Evolutionary conservation across 2,797 vertebrate genomes (phyloP).

Genomic region (Phataginus tetradactyla): DNA sequence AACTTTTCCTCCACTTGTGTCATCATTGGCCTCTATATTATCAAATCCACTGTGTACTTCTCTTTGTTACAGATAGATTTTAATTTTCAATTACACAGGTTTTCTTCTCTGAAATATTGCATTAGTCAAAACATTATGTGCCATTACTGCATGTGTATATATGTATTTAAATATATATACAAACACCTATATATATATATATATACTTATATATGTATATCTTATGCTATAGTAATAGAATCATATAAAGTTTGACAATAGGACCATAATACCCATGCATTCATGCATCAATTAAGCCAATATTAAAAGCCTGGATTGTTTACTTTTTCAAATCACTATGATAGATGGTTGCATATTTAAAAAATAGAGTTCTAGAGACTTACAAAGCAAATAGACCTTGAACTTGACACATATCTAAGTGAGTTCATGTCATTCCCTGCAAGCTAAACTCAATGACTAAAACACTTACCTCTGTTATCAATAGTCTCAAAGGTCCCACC

Average conservation of each 20-base stretch:
- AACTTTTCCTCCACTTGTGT: not conserved
- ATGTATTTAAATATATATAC: rapidly evolving
- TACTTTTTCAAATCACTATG: not conserved
- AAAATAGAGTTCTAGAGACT: not conserved
- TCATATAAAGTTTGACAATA: not conserved
- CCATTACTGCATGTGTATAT: not conserved
- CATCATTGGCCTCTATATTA: not conserved
- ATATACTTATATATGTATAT: not conserved
- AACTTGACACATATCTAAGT: not conserved
- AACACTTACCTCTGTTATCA: not conserved
- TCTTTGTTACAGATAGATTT: not conserved
- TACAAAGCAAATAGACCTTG: not conserved
- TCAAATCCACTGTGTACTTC: not conserved
- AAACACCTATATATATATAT: not conserved
- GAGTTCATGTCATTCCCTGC: not conserved
- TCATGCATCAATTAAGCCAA: not conserved
- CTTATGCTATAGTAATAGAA: not conserved
- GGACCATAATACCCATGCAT: not conserved
- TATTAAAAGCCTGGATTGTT: not conserved
- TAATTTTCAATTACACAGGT: not conserved
- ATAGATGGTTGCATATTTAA: slow-evolving; percentile 28
- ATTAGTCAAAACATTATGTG: not conserved
- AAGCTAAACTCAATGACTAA: not conserved
- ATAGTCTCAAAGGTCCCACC: not conserved
- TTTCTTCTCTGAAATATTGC: not conserved